Evolutionary conservation across 2,888 invertebrate genomes (phyloP), one percentile per base, ranked within the genome.

Genomic region (Apoda limacodes): DNA sequence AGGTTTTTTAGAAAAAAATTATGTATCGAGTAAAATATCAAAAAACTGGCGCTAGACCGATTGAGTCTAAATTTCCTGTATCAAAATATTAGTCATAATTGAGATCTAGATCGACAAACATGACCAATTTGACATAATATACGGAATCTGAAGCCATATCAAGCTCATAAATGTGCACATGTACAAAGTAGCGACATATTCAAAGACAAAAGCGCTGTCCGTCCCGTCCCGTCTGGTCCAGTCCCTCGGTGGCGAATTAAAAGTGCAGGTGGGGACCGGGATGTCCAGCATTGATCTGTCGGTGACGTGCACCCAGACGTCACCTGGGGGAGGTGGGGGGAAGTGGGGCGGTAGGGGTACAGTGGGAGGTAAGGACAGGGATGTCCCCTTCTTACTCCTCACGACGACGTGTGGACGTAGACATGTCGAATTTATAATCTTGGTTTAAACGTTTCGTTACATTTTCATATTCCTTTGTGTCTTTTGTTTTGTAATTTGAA

Each of bases 201-300:
- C 30, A 43, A 46, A 48, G 48, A 50, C 46, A 50, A 46, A 43
- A 46, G 30, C 35, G 36, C 29, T 22, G 35, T 25, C 31, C 34
- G 31, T 28, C 37, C 45, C 46, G 39, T 43, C 42, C 32, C 17
- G 32, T 27, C 5, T 7, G 17, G 17, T 7, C 17, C 17, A 7
- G 7, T 7, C 7, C 17, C 17, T 5, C 5, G 7, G 5, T 52
- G 55, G 55, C 54, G 68, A 71, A 65, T 72, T 75, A 80, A 78
- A 80, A 78, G 66, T 76, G 71, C 76, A 81, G 75, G 78, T 80
- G 74, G 71, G 62, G 63, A 7, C 5, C 5, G 17, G 17, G 17
- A 50, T 63, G 70, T 69, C 68, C 70, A 50, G 72, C 72, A 74
- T 76, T 78, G 80, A 76, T 78, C 78, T 72, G 74, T 54, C 62